These are phyloP conservation scores for Spodoptera littoralis DNA, from an alignment of 2,888 invertebrate species.

Conservation along the genomic window DNA sequence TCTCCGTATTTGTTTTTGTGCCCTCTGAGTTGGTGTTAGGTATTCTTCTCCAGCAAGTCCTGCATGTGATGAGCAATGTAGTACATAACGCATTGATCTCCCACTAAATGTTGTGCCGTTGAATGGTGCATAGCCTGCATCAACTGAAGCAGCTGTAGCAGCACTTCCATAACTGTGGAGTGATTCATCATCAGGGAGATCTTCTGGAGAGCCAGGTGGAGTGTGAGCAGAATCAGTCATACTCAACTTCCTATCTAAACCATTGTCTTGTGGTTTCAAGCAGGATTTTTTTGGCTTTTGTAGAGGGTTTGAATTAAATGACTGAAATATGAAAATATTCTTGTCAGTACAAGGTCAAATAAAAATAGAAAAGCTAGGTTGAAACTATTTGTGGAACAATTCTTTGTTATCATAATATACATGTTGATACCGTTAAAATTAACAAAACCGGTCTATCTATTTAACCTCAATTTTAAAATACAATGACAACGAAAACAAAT, in stretches of 20 bases:
- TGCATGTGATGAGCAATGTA: constrained; percentile 95
- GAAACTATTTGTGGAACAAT: constrained; percentile 1
- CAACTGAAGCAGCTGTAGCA: constrained; percentile 94
- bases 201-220: constrained; percentile 90
- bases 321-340: constrained; percentile 72
- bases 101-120: constrained; percentile 92
- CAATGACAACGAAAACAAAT: constrained; percentile 24
- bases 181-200: constrained; percentile 93
- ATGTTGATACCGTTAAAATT: not conserved
- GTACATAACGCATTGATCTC: constrained; percentile 93
- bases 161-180: constrained; percentile 94
- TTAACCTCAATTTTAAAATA: constrained; percentile 19
- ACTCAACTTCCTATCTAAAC: constrained; percentile 76
- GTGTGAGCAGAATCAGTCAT: constrained; percentile 88
- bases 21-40: constrained; percentile 96
- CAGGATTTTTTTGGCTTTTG: constrained; percentile 80
- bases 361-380: not conserved
- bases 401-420: too few relatives aligned
- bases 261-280: constrained; percentile 77
- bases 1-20: constrained; percentile 93
- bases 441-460: not conserved
- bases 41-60: constrained; percentile 94
- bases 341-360: constrained; percentile 22
- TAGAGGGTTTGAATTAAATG: constrained; percentile 80
- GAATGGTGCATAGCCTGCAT: constrained; percentile 94